Conservation (phyloP, 2,113 vertebrate species). For the Calonectris borealis region DNA sequence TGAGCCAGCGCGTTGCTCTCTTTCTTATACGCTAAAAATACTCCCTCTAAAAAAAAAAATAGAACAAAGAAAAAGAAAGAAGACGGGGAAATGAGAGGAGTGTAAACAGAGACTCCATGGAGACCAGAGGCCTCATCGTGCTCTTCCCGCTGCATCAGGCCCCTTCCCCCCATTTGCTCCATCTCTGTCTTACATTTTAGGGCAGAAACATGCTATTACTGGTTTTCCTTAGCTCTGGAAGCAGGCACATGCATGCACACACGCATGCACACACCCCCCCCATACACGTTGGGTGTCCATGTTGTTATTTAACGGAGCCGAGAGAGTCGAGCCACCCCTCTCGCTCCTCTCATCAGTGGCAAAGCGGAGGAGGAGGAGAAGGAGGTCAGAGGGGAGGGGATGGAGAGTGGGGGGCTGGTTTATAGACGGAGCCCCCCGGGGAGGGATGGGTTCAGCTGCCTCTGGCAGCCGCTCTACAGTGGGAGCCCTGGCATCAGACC, state of each 20-base stretch:
- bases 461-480: neutral
- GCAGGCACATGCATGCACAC: neutral
- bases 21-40: slow-evolving; percentile 1
- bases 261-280: neutral
- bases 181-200: neutral
- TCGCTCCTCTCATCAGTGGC: rapidly evolving
- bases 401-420: neutral
- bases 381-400: neutral
- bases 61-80: neutral
- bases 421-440: rapidly evolving
- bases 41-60: neutral
- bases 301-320: neutral
- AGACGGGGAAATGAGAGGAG: neutral
- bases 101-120: slow-evolving; percentile 26
- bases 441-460: neutral
- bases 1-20: neutral
- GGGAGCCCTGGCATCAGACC: neutral
- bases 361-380: neutral
- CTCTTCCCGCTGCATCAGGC: neutral
- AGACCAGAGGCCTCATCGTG: neutral
- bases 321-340: neutral
- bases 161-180: neutral
- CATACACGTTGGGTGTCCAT: neutral
- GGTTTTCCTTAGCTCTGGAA: neutral
- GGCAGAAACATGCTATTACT: neutral